phyloP scores from a whole-genome alignment of 2,113 vertebrate genomes.

The Chrysochloris asiatica region DNA sequence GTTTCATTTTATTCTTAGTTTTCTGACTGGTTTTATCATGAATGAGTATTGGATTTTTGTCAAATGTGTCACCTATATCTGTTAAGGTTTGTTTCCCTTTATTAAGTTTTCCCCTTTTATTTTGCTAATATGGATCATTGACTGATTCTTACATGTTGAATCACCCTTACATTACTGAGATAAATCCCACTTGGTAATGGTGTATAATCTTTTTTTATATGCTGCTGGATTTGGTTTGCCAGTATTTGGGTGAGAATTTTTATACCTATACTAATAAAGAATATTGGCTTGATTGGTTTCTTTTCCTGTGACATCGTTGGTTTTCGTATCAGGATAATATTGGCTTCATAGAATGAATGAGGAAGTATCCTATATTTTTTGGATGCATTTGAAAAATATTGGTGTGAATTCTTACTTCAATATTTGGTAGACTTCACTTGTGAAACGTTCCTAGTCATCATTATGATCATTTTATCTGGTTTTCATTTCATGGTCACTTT shows the following conservation, averaged over 20 bases:
- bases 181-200: background rate
- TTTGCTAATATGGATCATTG: background rate
- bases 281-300: background rate
- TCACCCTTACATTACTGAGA: background rate
- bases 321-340: background rate
- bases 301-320: background rate
- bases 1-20: background rate
- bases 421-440: background rate
- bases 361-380: background rate
- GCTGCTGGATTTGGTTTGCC: background rate
- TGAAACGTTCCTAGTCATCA: background rate
- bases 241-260: constrained; percentile 4
- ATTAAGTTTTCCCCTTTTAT: no score
- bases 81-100: background rate
- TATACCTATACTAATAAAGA: background rate
- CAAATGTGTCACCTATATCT: background rate
- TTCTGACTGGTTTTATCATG: background rate
- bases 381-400: background rate
- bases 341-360: background rate
- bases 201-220: background rate
- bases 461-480: background rate
- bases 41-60: background rate
- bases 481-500: background rate
- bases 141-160: background rate
- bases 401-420: background rate